phyloP scores from a whole-genome alignment of 2,113 vertebrate genomes.

The Dicrurus megarhynchus region DNA sequence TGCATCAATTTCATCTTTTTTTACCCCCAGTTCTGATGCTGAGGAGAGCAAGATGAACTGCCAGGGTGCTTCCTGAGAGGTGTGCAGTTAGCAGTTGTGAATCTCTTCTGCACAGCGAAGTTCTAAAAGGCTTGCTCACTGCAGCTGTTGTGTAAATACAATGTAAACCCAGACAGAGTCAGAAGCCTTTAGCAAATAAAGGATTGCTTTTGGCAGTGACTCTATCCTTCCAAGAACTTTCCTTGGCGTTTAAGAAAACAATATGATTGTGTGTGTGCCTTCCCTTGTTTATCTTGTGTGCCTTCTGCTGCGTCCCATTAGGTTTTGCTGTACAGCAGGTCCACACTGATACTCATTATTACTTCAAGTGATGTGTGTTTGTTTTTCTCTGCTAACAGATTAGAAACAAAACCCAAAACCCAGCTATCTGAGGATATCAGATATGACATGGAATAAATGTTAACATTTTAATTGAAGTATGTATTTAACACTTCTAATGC shows the following conservation, averaged over 20 bases:
- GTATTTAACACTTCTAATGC: neutral
- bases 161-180: neutral
- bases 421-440: neutral
- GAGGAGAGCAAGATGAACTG: neutral
- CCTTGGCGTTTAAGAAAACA: neutral
- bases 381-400: neutral
- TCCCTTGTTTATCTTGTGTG: neutral
- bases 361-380: neutral
- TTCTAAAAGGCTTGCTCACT: neutral
- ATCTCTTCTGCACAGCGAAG: neutral
- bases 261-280: neutral
- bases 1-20: neutral
- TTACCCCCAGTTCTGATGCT: neutral
- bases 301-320: neutral
- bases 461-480: neutral
- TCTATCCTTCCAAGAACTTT: neutral
- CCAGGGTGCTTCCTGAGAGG: neutral
- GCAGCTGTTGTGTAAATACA: rapidly evolving
- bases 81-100: neutral
- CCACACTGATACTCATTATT: neutral
- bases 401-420: neutral
- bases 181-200: neutral
- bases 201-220: neutral
- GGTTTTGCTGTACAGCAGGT: neutral
- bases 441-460: neutral